Percentiles rank a stretch among this genome's conserved stretches.
These are phyloP conservation scores for Apis laboriosa DNA, from an alignment of 1,140 invertebrate species.

Conservation along the genomic window DNA sequence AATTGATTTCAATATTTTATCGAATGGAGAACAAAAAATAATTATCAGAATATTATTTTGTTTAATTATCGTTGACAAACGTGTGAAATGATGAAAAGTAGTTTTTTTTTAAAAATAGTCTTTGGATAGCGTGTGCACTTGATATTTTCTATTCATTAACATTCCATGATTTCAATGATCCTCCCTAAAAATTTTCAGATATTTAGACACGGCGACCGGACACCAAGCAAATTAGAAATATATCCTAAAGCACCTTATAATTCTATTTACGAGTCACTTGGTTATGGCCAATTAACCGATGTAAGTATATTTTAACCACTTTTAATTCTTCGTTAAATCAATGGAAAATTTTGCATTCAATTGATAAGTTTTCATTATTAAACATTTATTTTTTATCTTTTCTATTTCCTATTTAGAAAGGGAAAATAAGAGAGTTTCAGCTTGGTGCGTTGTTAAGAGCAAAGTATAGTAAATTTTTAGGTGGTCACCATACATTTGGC, in stretches of 20 bases:
- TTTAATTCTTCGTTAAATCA: not conserved
- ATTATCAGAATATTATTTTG: no score
- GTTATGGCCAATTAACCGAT: conserved; percentile 81
- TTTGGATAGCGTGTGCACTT: no score
- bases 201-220: conserved; percentile 83
- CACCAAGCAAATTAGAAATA: conserved; percentile 78
- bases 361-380: no score
- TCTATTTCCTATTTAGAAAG: conserved; percentile 71
- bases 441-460: conserved; percentile 81
- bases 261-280: conserved; percentile 71
- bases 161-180: no score
- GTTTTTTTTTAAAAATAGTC: no score
- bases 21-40: no score
- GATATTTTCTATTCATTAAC: no score
- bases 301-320: conserved; percentile 69
- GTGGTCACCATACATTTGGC: conserved; percentile 76
- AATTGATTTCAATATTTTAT: no score
- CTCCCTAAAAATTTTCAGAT: conserved; percentile 67
- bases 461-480: conserved; percentile 80
- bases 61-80: no score
- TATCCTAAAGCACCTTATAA: conserved; percentile 79
- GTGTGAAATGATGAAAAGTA: no score
- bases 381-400: not conserved
- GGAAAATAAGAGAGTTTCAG: conserved; percentile 80
- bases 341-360: no score